Evolutionary conservation across 2,113 vertebrate species (phyloP).

Genomic region (Anoura caudifer): DNA sequence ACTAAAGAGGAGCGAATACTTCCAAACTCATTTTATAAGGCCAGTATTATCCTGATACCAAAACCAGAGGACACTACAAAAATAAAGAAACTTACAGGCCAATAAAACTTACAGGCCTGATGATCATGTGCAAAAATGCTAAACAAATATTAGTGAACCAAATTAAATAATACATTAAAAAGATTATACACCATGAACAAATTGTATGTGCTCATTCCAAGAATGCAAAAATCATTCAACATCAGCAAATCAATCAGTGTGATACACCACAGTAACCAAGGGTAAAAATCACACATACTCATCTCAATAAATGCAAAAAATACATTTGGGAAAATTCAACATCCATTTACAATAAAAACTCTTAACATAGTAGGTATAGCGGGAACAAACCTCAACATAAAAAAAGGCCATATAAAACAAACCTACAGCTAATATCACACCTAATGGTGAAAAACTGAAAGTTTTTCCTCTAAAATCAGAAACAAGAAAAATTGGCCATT

Average conservation of each 20-base stretch:
- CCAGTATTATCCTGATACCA: neutral
- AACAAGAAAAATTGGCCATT: neutral
- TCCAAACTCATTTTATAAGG: neutral
- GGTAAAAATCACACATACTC: neutral
- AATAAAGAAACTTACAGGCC: neutral
- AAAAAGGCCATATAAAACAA: neutral
- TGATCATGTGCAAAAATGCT: neutral
- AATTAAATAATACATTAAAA: neutral
- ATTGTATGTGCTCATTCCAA: neutral
- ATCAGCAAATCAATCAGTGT: neutral
- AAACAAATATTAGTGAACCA: neutral
- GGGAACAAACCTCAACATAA: neutral
- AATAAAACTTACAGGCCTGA: neutral
- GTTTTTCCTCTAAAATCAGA: neutral
- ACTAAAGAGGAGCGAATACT: neutral
- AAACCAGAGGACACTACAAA: neutral
- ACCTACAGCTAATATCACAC: neutral
- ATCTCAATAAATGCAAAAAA: neutral
- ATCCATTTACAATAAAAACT: neutral
- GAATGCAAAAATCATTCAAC: neutral
- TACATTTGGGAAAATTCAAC: neutral
- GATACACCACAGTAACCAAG: neutral
- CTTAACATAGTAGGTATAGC: neutral
- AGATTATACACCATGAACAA: neutral
- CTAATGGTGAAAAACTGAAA: neutral